Conservation (phyloP, 2,888 invertebrate genomes). For the Xestoiulus laeticollis region DNA sequence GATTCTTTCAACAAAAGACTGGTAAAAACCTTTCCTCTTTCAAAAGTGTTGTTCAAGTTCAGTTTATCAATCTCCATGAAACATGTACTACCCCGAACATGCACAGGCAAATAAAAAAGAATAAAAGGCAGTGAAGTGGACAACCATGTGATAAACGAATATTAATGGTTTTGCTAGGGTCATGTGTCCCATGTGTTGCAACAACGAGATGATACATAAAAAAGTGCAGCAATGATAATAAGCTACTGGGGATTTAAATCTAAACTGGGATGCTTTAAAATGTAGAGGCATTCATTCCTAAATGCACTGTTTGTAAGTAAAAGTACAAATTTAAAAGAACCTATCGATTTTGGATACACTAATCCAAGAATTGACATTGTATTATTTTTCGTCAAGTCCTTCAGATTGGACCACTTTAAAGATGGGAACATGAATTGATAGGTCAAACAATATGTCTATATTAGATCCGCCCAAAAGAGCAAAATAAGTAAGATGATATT, state of each 20-base stretch:
- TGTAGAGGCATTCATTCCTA: too few species aligned
- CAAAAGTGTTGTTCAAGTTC: not conserved
- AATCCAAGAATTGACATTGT: too few species aligned
- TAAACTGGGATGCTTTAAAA: too few species aligned
- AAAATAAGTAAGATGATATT: too few species aligned
- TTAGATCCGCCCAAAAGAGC: too few species aligned
- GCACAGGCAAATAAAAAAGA: not conserved
- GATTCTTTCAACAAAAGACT: conserved; percentile 1
- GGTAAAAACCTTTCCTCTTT: not conserved
- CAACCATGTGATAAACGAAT: not conserved
- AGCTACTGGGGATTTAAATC: too few species aligned
- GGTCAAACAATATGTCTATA: too few species aligned
- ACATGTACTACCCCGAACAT: not conserved
- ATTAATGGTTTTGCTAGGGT: not conserved
- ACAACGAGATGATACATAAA: not conserved
- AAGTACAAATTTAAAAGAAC: too few species aligned
- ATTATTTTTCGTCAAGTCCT: not conserved
- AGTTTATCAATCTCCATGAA: not conserved
- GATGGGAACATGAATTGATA: not conserved
- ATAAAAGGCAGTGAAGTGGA: not conserved
- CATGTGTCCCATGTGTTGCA: not conserved
- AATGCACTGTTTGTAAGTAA: too few species aligned
- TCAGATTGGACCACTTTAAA: too few species aligned
- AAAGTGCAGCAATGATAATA: too few species aligned
- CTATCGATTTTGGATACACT: too few species aligned